Percentiles rank a stretch among this genome's conserved stretches.
Conservation (phyloP, 2,113 vertebrate genomes). For the Pristiophorus japonicus region DNA sequence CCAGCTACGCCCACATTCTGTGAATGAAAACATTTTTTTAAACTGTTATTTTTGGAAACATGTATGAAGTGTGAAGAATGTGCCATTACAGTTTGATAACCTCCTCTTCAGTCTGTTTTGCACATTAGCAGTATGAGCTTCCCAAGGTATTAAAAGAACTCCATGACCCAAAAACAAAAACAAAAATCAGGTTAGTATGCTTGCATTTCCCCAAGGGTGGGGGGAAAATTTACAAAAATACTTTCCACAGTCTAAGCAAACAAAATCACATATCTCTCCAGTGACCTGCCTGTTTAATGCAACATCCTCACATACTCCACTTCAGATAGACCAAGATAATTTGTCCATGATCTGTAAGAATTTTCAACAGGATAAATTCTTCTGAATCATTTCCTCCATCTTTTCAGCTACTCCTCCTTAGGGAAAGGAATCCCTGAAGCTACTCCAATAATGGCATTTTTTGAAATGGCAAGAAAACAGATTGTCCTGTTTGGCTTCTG, state of each 20-base stretch:
- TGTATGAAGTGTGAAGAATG: neutral
- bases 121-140: neutral
- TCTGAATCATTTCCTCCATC: neutral
- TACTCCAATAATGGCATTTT: neutral
- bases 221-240: neutral
- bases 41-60: too few relatives aligned
- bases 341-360: neutral
- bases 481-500: neutral
- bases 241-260: neutral
- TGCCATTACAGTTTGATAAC: neutral
- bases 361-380: neutral
- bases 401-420: neutral
- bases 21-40: too few relatives aligned
- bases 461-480: neutral
- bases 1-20: too few relatives aligned
- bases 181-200: neutral
- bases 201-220: neutral
- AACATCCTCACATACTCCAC: neutral
- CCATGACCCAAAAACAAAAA: neutral
- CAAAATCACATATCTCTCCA: neutral
- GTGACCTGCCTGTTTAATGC: neutral
- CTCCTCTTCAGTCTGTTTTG: neutral
- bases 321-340: neutral
- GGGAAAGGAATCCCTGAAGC: neutral
- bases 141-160: neutral